Conservation (phyloP, 2,888 invertebrate species). For the Chymomyza caudatula region DNA sequence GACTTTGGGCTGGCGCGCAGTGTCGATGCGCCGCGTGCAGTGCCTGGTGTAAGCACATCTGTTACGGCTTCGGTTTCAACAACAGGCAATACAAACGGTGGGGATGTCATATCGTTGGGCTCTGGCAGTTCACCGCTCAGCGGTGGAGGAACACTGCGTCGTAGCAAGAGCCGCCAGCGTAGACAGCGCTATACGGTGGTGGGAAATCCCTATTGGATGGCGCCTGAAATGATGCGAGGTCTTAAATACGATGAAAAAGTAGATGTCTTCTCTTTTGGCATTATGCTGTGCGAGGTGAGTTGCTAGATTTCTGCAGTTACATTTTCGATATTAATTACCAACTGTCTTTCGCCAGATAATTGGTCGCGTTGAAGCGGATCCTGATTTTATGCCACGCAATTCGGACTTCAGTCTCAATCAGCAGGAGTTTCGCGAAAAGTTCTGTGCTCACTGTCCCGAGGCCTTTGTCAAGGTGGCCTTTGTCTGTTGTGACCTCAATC, state of each 20-base stretch:
- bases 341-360: conserved; percentile 84
- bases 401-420: conserved; percentile 95
- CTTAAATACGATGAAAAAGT: conserved; percentile 97
- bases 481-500: conserved; percentile 92
- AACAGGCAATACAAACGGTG: background rate
- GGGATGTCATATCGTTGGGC: conserved; percentile 41
- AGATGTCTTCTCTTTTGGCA: conserved; percentile 97
- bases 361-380: conserved; percentile 95
- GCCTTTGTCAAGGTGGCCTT: conserved; percentile 93
- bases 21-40: conserved; percentile 78
- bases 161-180: conserved; percentile 83
- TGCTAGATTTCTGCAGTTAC: background rate
- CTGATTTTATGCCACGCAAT: conserved; percentile 93
- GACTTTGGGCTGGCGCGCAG: conserved; percentile 96
- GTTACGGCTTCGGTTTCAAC: background rate
- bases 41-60: conserved; percentile 12
- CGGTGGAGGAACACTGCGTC: conserved; percentile 78
- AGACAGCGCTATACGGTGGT: conserved; percentile 96
- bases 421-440: conserved; percentile 89
- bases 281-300: conserved; percentile 93
- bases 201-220: conserved; percentile 99
- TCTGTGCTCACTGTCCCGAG: conserved; percentile 89
- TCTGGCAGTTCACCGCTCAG: conserved; percentile 17
- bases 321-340: background rate
- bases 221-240: conserved; percentile 98